phyloP scores from a whole-genome alignment of 2,888 invertebrate genomes.

The Caenorhabditis becei region DNA sequence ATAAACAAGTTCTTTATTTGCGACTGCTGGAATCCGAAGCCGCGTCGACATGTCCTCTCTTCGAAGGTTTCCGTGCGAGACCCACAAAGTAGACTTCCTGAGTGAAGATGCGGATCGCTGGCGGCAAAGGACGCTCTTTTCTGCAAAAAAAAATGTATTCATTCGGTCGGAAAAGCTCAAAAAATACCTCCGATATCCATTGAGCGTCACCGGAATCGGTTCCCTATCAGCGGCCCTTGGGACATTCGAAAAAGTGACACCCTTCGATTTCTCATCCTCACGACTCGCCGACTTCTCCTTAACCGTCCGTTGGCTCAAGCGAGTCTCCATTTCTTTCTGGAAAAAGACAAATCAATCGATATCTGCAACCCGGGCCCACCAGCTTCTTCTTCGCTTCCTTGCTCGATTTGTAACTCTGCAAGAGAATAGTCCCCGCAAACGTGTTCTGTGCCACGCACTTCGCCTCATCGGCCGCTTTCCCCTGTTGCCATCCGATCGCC shows the following conservation, averaged over 20 bases:
- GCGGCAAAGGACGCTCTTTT: not conserved
- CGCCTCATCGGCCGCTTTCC: not conserved
- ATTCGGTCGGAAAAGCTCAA: not conserved
- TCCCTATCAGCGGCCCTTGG: not conserved
- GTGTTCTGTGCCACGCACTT: not conserved
- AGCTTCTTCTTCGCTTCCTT: not conserved
- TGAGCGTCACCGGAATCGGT: not conserved
- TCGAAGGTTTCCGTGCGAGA: not conserved
- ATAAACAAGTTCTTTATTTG: too few species aligned
- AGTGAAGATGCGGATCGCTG: not conserved
- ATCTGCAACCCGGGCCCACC: not conserved
- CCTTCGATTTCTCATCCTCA: not conserved
- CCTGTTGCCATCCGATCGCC: not conserved
- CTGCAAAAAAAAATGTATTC: not conserved
- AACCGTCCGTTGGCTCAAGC: not conserved
- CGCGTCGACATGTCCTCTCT: not conserved
- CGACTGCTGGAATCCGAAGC: not conserved
- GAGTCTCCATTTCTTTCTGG: not conserved
- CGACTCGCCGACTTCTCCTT: not conserved
- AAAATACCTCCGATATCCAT: not conserved
- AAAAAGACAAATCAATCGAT: too few species aligned
- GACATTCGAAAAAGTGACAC: not conserved
- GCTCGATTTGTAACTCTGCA: not conserved
- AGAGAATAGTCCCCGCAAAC: not conserved
- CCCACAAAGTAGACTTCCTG: not conserved